Evolutionary conservation across 2,888 invertebrate species (phyloP).

Genomic region (Euzophera pinguis): DNA sequence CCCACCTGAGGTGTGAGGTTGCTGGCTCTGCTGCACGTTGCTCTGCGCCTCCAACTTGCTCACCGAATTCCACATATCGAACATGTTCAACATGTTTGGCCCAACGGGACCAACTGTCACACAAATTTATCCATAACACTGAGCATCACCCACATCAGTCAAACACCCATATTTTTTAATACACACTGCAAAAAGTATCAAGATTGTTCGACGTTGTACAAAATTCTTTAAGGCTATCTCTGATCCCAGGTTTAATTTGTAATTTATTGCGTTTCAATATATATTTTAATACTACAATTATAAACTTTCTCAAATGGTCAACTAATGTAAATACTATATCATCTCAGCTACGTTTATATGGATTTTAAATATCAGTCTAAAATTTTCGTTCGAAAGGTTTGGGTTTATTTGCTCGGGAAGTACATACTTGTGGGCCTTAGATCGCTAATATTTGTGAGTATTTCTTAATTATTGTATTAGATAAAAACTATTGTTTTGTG

Average conservation of each 20-base stretch:
- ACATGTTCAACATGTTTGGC: conserved; percentile 82
- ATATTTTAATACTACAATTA: conserved; percentile 44
- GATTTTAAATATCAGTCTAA: conserved; percentile 77
- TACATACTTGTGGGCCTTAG: conserved; percentile 37
- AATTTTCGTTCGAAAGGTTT: conserved; percentile 75
- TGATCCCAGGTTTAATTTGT: conserved; percentile 71
- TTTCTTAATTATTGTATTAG: conserved; percentile 41
- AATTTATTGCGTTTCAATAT: conserved; percentile 42
- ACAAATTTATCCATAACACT: conserved; percentile 39
- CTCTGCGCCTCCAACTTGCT: conserved; percentile 85
- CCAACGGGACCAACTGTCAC: conserved; percentile 43
- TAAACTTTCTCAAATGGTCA: conserved; percentile 79
- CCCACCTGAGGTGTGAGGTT: conserved; percentile 89
- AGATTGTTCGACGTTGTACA: conserved; percentile 69
- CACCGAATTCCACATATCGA: conserved; percentile 91
- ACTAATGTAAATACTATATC: conserved; percentile 79
- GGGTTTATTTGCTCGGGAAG: conserved; percentile 68
- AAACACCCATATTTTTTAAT: conserved; percentile 43
- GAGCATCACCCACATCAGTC: conserved; percentile 35
- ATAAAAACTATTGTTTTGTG: conserved; percentile 55
- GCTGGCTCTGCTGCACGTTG: conserved; percentile 83
- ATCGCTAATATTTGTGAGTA: conserved; percentile 48
- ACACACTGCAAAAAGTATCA: conserved; percentile 53
- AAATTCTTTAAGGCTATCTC: conserved; percentile 68
- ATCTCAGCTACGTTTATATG: conserved; percentile 54